These are phyloP conservation scores for Dendrocincla fuliginosa DNA, from an alignment of 2,797 vertebrate genomes.

Conservation along the genomic window DNA sequence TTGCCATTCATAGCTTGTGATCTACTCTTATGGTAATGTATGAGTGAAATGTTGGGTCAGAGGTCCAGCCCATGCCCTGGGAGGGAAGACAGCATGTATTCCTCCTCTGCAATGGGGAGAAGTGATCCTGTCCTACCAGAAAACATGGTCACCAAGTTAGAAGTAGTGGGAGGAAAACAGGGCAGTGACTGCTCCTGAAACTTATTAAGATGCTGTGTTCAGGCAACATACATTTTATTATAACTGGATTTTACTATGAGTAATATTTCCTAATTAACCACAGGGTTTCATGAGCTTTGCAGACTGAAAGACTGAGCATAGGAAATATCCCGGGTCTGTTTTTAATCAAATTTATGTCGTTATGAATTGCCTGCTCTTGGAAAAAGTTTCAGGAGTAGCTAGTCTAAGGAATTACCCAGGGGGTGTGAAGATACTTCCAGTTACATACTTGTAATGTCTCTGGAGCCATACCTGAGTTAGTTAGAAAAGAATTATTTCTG, in stretches of 20 bases:
- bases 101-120: neutral
- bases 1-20: neutral
- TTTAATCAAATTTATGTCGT: conserved; percentile 33
- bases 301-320: conserved; percentile 4
- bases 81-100: neutral
- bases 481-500: neutral
- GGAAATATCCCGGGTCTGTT: conserved; percentile 28
- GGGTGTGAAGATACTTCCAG: neutral
- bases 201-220: neutral
- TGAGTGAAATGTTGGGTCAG: neutral
- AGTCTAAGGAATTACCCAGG: neutral
- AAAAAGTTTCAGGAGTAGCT: conserved; percentile 7
- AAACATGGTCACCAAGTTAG: neutral
- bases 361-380: conserved; percentile 12
- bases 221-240: conserved; percentile 1
- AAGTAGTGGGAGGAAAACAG: neutral
- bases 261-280: conserved; percentile 55
- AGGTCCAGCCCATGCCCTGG: neutral
- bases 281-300: conserved; percentile 28
- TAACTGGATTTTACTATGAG: conserved; percentile 28
- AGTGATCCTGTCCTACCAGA: neutral
- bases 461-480: neutral
- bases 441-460: neutral
- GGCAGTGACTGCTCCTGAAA: conserved; percentile 4
- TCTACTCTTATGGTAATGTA: neutral